These are phyloP conservation scores for Apodemus speciosus DNA, from an alignment of 2,113 vertebrate genomes.

Conservation along the genomic window DNA sequence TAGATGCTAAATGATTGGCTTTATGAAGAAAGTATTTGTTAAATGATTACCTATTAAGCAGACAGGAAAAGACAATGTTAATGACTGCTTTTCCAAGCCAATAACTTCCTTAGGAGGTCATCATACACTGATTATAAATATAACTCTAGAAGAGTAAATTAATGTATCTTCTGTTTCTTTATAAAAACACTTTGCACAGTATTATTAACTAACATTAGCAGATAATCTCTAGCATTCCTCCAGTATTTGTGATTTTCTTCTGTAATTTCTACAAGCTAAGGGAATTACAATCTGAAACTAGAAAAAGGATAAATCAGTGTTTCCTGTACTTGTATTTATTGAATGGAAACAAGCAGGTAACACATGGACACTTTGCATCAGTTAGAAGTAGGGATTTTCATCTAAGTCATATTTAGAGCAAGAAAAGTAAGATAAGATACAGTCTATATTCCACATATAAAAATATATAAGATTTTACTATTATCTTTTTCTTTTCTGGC, in stretches of 20 bases:
- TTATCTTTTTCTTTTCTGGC: background rate
- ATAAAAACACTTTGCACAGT: background rate
- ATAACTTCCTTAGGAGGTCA: background rate
- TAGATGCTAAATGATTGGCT: background rate
- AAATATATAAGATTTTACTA: background rate
- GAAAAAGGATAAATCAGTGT: background rate
- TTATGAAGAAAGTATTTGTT: background rate
- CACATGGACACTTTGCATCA: background rate
- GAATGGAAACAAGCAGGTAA: conserved; percentile 10
- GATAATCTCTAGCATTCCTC: background rate
- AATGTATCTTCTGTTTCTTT: background rate
- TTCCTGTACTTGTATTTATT: background rate
- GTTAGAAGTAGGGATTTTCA: conserved; percentile 21
- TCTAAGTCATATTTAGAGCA: conserved; percentile 17
- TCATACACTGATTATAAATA: background rate
- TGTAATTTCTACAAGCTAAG: conserved; percentile 45
- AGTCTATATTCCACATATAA: conserved; percentile 2
- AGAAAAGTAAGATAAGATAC: background rate
- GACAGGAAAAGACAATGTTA: background rate
- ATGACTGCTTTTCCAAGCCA: background rate
- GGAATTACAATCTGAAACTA: background rate
- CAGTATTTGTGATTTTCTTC: background rate
- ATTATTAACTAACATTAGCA: background rate
- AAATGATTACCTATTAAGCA: background rate
- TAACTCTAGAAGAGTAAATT: conserved; percentile 7